A percentile compares a stretch with the other conserved stretches of the same genome.
These are phyloP conservation scores for Myrmecophaga tridactyla DNA, from an alignment of 2,113 vertebrate species.

Conservation along the genomic window DNA sequence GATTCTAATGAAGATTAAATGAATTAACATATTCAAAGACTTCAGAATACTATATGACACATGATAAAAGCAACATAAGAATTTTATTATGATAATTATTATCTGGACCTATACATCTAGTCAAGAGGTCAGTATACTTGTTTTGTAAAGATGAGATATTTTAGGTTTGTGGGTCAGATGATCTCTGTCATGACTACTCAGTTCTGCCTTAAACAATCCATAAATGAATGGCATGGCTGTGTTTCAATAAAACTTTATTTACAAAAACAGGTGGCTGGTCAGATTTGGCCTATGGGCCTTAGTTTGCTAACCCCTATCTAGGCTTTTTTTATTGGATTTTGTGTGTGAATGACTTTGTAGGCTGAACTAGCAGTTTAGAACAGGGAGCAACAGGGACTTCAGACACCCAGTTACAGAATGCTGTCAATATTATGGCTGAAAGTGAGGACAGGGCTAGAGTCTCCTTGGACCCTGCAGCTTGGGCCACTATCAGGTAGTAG, in stretches of 20 bases:
- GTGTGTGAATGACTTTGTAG: background rate
- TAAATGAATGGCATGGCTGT: background rate
- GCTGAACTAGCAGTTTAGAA: background rate
- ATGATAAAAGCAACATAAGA: background rate
- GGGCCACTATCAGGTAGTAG: background rate
- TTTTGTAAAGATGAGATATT: background rate
- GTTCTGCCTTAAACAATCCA: background rate
- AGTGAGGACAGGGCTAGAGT: background rate
- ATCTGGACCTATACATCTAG: background rate
- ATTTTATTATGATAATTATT: conserved; percentile 8
- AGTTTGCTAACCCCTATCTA: background rate
- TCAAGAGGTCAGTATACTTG: background rate
- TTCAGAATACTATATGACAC: background rate
- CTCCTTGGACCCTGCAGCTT: background rate
- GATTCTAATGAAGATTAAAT: background rate
- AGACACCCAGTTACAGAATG: background rate
- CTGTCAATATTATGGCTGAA: background rate
- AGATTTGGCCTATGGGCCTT: background rate
- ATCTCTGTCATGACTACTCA: background rate
- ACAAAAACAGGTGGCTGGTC: background rate
- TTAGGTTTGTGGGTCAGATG: background rate
- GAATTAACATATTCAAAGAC: background rate
- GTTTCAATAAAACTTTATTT: too few relatives aligned
- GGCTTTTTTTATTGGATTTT: background rate
- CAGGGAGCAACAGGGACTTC: background rate